Evolutionary conservation across 2,797 vertebrate genomes (phyloP).

Genomic region (Centropyge bicolor): DNA sequence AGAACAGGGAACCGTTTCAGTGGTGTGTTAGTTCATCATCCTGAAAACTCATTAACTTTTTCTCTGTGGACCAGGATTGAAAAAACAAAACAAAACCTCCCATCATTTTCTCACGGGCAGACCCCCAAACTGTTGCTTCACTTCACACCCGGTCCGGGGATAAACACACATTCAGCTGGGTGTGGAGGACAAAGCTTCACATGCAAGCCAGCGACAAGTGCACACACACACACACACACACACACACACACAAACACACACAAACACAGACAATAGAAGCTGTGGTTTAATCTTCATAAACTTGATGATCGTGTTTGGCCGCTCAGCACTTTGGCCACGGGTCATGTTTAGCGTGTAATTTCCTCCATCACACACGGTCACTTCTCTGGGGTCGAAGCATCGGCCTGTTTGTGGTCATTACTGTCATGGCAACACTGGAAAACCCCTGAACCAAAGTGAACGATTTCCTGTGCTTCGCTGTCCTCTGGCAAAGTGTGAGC

Average conservation of each 20-base stretch:
- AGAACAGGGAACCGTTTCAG: constrained; percentile 2
- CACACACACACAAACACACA: neutral
- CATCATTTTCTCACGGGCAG: neutral
- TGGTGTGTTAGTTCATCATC: constrained; percentile 17
- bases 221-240: constrained; percentile 18
- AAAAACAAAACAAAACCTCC: no score
- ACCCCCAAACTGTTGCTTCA: constrained; percentile 45
- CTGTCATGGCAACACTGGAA: constrained; percentile 70
- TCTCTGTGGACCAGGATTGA: neutral
- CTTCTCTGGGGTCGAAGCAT: constrained; percentile 41
- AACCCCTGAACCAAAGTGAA: constrained; percentile 36
- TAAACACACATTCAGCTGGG: constrained; percentile 39
- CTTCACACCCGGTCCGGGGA: constrained; percentile 23
- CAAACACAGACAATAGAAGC: neutral
- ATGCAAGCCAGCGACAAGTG: neutral
- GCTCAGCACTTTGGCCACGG: constrained; percentile 18
- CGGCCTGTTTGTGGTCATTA: constrained; percentile 61
- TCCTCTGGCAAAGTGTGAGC: constrained; percentile 21
- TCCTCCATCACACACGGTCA: constrained; percentile 36
- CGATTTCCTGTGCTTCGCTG: constrained; percentile 56
- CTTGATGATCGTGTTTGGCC: constrained; percentile 16
- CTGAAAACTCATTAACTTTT: constrained; percentile 23
- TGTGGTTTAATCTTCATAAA: neutral
- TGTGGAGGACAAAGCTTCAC: constrained; percentile 27
- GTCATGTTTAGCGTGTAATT: constrained; percentile 36